Evolutionary conservation across 2,888 invertebrate genomes (phyloP), one percentile per base, ranked within the genome.

Genomic region (Oxytorus armatus): DNA sequence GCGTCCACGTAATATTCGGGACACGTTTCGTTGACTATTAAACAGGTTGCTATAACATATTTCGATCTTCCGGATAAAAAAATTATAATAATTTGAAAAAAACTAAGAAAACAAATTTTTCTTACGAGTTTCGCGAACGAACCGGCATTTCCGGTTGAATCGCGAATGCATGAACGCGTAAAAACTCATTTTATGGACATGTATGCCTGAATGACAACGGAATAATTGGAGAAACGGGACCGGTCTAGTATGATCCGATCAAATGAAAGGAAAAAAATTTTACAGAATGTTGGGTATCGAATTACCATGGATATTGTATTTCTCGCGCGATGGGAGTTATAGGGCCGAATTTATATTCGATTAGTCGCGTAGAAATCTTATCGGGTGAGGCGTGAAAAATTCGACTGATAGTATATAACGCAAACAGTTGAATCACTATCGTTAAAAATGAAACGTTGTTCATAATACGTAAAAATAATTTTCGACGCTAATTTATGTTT

Each of bases 1-100:
- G 53, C 25, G 53, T 73, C 18, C 4, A 47, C 29, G 33, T 49
- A 55, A 72, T 39, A 47, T 29, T 73, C 16, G 59, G n/a, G n/a
- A 66, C 25, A 65, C 51, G 51, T 33, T 44, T 79, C 33, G 53
- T 11, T 44, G 59, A 16, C 44, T 49, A 18, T 36, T 11, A 44
- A 66, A 44, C 69, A 53, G 21, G 36, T 74, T 69, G 42, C 70
- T 70, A 66, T 73, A 49, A 53, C 63, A 68, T 77, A 66, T 77
- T 68, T 29, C 68, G 68, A 14, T 8, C 29, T 73, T 68, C 68
- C 68, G 53, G 61, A 68, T 61, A 63, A 29, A 25, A 42, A 47
- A 42, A 42, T 39, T 7, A 29, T 7, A 25, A 11, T 25, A 57
- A 16, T 18, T 49, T 4, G 18, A 49, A 49, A 7, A 25, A 53